Conservation (phyloP, 1,140 invertebrate genomes). For the Drosophila tropicalis region DNA sequence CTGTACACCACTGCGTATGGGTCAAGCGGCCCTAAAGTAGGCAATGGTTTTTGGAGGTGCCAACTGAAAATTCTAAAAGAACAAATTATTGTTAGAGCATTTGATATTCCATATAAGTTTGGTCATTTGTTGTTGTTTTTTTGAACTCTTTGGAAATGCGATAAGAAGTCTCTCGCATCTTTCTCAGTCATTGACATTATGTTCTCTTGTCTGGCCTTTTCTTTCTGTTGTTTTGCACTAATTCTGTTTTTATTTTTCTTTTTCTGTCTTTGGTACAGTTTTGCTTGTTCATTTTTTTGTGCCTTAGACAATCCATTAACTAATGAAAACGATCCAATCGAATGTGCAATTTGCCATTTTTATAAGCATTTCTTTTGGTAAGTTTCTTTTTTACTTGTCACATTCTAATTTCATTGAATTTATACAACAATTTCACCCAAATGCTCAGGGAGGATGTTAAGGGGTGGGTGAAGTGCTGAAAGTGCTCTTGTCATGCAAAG, state of each 20-base stretch:
- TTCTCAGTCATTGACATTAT: not conserved
- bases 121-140: not conserved
- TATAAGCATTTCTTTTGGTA: constrained; percentile 33
- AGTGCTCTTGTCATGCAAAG: constrained; percentile 47
- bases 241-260: constrained; percentile 33
- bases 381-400: constrained; percentile 34
- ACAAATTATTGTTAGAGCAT: not conserved
- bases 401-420: constrained; percentile 80
- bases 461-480: not conserved
- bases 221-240: constrained; percentile 20
- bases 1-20: no score
- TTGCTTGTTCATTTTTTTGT: not conserved
- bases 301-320: constrained; percentile 62
- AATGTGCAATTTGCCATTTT: constrained; percentile 50
- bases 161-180: constrained; percentile 31
- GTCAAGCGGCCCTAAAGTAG: no score
- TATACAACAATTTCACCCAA: constrained; percentile 69
- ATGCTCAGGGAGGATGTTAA: constrained; percentile 32
- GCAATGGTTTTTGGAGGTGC: no score
- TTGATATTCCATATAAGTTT: not conserved
- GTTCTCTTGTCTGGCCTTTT: not conserved
- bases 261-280: constrained; percentile 30
- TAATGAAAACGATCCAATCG: constrained; percentile 66
- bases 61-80: no score
- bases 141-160: constrained; percentile 5